Base-by-base conservation (phyloP, 2,888 invertebrate species). In the Sphinx pinastri region DNA sequence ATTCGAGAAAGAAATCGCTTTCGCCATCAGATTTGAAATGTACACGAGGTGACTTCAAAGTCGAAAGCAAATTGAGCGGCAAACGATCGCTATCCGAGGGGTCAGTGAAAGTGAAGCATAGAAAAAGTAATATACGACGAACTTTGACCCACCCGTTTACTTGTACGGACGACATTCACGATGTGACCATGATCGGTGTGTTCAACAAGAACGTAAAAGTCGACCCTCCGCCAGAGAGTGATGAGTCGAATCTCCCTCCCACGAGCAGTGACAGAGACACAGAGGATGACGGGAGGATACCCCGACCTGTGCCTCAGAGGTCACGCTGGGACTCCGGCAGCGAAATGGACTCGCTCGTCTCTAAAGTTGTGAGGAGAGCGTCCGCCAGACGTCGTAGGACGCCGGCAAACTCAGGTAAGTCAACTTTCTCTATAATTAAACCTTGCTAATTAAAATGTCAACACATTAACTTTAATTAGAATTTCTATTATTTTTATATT, bases 331-430 rank as follows among this genome's bases (percentile, higher is more conserved):
- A 94, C 73, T 93, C 94, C 0, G 94, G 94, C 1, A 94, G 92
- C 76, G 95, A 95, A 74, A 92, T 94, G 89, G 96, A 96, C 81
- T 95, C 95, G 12, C 83, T 95, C 67, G 95, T 95, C 75, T 95
- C 96, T 8, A 95, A 95, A 2, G 95, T 96, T 12, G 96, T 96
- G 79, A 92, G 94, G 76, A 95, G 96, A 86, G 96, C 96, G 71
- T 95, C 95, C 72, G 95, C 96, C 51, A 93, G 95, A 80, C 93
- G 95, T 81, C 90, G 95, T 76, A 88, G 95, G 82, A 90, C 89
- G 89, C 88, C 93, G 70, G 88, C 90, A 77, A 92, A 94, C 86
- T 87, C 88, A 86, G 94, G 94, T 94, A 52, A 84, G 85, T 72
- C 52, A 6, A 63, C 63, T 63, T 63, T 63, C 60, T 47, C 49